phyloP scores from a whole-genome alignment of 2,113 vertebrate species.

The Corvus hawaiiensis region DNA sequence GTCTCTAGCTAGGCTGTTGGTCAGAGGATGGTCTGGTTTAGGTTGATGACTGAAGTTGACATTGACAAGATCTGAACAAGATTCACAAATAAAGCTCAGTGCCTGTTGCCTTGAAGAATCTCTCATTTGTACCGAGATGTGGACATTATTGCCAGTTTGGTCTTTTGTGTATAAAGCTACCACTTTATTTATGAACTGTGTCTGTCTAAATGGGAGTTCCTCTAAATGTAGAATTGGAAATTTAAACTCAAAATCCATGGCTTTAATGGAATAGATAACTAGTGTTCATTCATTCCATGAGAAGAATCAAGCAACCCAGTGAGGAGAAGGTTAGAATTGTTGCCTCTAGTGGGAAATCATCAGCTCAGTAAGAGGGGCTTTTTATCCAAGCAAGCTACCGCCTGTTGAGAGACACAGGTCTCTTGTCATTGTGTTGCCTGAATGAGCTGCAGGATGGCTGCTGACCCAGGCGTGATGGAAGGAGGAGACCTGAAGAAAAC shows the following conservation, averaged over 20 bases:
- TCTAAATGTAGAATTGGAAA: neutral
- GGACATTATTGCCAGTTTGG: neutral
- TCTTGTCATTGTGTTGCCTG: neutral
- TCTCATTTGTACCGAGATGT: neutral
- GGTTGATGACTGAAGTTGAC: neutral
- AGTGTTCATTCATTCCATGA: neutral
- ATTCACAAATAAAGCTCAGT: neutral
- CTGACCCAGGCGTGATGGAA: fast-evolving
- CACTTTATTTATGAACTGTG: neutral
- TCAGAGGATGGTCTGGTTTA: neutral
- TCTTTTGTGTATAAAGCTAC: neutral
- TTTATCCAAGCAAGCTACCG: fast-evolving
- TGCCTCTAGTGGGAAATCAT: neutral
- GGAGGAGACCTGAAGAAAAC: neutral
- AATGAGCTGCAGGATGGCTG: neutral
- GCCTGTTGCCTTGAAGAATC: neutral
- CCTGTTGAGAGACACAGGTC: neutral
- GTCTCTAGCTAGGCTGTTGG: neutral
- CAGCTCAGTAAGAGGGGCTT: neutral
- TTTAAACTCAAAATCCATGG: neutral
- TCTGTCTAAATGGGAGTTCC: neutral
- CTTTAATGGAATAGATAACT: neutral
- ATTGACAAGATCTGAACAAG: neutral
- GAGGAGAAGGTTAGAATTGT: neutral
- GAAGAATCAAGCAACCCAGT: neutral